phyloP scores from a whole-genome alignment of 2,113 vertebrate genomes.

The Alaudala cheleensis region DNA sequence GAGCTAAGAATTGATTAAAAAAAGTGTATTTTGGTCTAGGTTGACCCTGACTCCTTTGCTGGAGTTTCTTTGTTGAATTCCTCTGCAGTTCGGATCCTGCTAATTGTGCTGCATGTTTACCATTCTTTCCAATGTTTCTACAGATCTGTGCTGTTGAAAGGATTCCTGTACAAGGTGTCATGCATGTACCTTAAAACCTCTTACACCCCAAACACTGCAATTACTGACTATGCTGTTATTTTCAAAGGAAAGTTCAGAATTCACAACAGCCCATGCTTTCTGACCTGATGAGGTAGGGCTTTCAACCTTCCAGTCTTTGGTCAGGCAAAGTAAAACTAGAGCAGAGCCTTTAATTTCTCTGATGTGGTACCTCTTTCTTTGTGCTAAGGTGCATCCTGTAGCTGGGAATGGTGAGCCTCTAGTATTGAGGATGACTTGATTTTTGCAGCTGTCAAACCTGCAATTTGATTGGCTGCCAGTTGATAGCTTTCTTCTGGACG shows the following conservation, averaged over 20 bases:
- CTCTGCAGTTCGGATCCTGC: neutral
- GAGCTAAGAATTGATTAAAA: neutral
- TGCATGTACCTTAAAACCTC: neutral
- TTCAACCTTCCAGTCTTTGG: neutral
- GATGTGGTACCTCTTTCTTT: neutral
- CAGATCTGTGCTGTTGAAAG: neutral
- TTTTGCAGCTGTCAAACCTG: neutral
- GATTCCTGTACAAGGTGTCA: neutral
- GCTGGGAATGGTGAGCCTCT: neutral
- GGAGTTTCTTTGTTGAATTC: neutral
- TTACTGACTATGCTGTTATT: neutral
- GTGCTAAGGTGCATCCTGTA: neutral
- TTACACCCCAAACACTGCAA: neutral
- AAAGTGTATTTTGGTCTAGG: neutral
- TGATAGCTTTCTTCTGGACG: neutral
- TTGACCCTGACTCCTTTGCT: neutral
- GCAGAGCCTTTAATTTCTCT: neutral
- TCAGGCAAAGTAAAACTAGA: neutral
- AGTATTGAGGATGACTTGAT: neutral
- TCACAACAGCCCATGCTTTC: neutral
- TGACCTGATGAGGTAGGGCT: neutral
- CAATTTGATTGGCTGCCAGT: neutral
- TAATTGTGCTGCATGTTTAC: neutral
- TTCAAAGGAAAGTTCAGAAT: neutral
- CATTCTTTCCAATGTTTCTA: neutral